Evolutionary conservation across 1,140 invertebrate genomes (phyloP).

Genomic region (Hyles euphorbiae): DNA sequence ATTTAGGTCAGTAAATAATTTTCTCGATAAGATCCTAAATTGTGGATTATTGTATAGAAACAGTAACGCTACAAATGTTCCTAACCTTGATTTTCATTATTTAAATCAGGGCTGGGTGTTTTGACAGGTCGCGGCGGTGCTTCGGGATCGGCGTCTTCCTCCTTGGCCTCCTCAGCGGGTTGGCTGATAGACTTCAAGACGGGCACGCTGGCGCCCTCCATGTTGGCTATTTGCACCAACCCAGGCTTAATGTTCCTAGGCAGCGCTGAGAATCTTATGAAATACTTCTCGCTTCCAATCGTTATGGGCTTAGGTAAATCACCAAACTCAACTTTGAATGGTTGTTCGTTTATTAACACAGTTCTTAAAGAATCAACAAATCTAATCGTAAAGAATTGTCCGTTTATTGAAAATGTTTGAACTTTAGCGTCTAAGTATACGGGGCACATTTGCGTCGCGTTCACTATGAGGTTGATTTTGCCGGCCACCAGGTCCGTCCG

Average conservation of each 20-base stretch:
- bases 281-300: constrained; percentile 87
- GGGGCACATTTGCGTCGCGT: constrained; percentile 85
- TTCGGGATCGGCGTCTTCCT: constrained; percentile 34
- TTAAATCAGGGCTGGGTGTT: constrained; percentile 49
- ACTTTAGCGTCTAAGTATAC: constrained; percentile 92
- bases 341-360: constrained; percentile 88
- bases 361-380: constrained; percentile 87
- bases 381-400: constrained; percentile 84
- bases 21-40: no score
- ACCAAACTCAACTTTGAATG: constrained; percentile 92
- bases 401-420: constrained; percentile 86
- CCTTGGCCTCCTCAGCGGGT: constrained; percentile 13
- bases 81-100: constrained; percentile 56
- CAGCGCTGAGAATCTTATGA: constrained; percentile 84
- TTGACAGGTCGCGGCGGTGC: constrained; percentile 28
- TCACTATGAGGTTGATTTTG: constrained; percentile 88
- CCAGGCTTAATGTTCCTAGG: constrained; percentile 85
- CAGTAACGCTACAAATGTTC: background rate
- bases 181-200: constrained; percentile 8
- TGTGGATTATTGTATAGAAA: background rate
- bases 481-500: constrained; percentile 87
- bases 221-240: constrained; percentile 80
- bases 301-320: constrained; percentile 92
- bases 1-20: no score
- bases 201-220: constrained; percentile 73